A percentile compares a stretch with the other conserved stretches of the same genome.
These are phyloP conservation scores for Tinea semifulvella DNA, from an alignment of 2,888 invertebrate species.

Conservation along the genomic window DNA sequence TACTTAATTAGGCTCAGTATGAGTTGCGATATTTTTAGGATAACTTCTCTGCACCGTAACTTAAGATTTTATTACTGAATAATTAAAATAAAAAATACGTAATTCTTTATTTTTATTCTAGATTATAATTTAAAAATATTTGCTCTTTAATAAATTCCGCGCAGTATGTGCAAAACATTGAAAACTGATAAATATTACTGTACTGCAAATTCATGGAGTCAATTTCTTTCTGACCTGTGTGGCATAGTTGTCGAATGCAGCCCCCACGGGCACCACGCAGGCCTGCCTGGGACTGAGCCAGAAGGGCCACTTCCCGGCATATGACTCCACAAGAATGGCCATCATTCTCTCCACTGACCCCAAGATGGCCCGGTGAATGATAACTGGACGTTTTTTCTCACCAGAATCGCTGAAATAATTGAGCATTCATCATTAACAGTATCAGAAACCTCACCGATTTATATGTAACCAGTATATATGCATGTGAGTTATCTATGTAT, in stretches of 20 bases:
- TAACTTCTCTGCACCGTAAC: no score
- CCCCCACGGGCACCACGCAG: constrained; percentile 89
- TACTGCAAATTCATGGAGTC: no score
- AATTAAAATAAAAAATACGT: no score
- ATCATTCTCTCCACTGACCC: constrained; percentile 99
- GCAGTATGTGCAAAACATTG: no score
- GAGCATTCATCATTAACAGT: not conserved
- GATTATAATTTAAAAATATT: no score
- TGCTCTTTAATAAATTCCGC: no score
- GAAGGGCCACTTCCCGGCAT: constrained; percentile 99
- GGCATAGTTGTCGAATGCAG: constrained; percentile 89
- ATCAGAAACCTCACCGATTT: not conserved
- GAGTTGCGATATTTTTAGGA: no score
- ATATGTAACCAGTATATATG: no score
- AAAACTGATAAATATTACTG: not conserved
- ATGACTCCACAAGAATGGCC: constrained; percentile 96
- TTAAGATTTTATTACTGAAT: no score
- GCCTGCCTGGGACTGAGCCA: constrained; percentile 97
- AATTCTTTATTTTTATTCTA: no score
- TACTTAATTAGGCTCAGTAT: no score
- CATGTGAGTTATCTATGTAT: not conserved
- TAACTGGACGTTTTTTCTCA: constrained; percentile 93
- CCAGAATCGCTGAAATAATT: constrained; percentile 74
- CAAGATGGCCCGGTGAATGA: constrained; percentile 96
- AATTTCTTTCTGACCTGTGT: constrained; percentile 60